These are phyloP conservation scores for Melanotus villosus DNA, from an alignment of 2,888 invertebrate species.

Conservation along the genomic window DNA sequence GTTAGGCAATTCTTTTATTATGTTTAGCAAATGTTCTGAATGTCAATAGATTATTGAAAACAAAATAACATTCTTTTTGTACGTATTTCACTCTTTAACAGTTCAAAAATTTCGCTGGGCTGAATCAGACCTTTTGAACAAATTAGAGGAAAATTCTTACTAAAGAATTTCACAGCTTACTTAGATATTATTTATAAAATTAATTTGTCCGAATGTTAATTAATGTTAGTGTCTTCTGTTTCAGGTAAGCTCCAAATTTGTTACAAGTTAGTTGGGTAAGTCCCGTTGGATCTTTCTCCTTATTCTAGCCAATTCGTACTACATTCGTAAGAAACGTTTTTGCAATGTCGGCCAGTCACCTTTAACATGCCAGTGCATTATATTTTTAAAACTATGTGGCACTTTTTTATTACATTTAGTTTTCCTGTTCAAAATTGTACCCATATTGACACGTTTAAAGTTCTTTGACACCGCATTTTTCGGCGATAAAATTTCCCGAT, in stretches of 20 bases:
- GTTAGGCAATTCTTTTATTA: too few species aligned
- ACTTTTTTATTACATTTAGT: conserved; percentile 11
- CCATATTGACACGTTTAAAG: conserved; percentile 18
- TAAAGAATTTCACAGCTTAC: too few species aligned
- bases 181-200: too few species aligned
- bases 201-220: too few species aligned
- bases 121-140: too few species aligned
- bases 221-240: conserved; percentile 3
- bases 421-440: not conserved
- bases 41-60: too few species aligned
- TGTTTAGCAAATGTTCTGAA: too few species aligned
- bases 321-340: not conserved
- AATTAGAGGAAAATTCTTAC: too few species aligned
- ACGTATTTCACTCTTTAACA: too few species aligned
- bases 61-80: too few species aligned
- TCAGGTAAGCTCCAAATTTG: conserved; percentile 3
- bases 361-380: not conserved
- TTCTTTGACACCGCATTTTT: conserved; percentile 15
- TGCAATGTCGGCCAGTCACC: conserved; percentile 10
- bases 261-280: not conserved
- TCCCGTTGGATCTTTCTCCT: not conserved
- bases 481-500: not conserved
- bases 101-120: too few species aligned
- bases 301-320: not conserved
- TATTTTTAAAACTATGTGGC: conserved; percentile 7